Conservation (phyloP, 1,140 invertebrate species). For the Bombus superbus region DNA sequence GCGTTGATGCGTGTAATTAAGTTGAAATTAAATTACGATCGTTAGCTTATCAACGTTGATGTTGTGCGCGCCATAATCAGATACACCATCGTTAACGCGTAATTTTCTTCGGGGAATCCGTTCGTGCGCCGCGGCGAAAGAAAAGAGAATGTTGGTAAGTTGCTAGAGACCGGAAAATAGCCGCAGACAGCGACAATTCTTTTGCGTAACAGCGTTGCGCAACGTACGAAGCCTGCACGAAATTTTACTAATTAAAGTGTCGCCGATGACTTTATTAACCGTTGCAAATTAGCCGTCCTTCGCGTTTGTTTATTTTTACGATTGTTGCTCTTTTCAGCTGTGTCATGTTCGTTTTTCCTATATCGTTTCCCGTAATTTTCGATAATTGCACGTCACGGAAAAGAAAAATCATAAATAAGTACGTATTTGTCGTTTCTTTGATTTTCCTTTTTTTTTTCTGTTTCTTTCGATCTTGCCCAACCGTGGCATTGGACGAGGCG, state of each 20-base stretch:
- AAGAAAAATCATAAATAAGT: no score
- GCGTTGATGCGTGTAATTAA: background rate
- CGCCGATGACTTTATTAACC: background rate
- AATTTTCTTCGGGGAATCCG: background rate
- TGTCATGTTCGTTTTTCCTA: background rate
- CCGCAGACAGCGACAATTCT: background rate
- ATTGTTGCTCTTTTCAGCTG: background rate
- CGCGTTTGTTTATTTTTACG: background rate
- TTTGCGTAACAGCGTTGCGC: constrained; percentile 27
- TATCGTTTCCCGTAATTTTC: background rate
- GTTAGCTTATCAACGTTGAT: background rate
- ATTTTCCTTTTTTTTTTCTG: no score
- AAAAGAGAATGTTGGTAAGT: background rate
- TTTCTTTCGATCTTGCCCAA: no score
- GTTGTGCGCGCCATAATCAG: no score
- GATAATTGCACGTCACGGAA: no score
- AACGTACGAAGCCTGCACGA: background rate
- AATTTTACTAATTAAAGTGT: constrained; percentile 12
- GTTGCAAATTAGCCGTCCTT: background rate
- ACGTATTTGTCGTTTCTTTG: no score
- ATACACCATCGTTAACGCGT: background rate
- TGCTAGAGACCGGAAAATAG: background rate
- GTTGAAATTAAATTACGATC: background rate
- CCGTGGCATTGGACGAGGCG: no score
- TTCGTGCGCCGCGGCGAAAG: background rate